Evolutionary conservation across 2,113 vertebrate species (phyloP).

Genomic region (Oncorhynchus gorbuscha): DNA sequence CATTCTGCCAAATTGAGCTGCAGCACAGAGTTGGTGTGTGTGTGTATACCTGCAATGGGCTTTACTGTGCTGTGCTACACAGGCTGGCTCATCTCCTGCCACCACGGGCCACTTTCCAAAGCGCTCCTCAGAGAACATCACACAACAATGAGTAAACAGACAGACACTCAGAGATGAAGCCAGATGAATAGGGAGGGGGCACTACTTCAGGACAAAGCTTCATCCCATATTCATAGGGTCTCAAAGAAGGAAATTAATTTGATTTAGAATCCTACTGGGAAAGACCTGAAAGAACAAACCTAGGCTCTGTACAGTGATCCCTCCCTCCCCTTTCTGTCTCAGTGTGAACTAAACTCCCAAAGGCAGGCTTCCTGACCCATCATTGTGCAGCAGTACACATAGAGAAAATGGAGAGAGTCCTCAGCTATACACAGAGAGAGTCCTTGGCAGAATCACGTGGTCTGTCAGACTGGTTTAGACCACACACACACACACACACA

Average conservation of each 20-base stretch:
- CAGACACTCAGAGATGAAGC: not conserved
- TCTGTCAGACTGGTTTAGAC: too few relatives aligned
- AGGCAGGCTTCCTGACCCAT: too few relatives aligned
- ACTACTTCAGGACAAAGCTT: not conserved
- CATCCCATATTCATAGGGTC: too few relatives aligned
- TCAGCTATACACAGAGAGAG: too few relatives aligned
- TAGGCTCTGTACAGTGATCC: too few relatives aligned
- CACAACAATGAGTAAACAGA: constrained; percentile 1
- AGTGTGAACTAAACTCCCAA: too few relatives aligned
- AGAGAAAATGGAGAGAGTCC: too few relatives aligned
- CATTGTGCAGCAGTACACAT: too few relatives aligned
- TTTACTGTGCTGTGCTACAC: not conserved
- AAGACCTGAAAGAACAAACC: not conserved
- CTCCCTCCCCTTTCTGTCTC: not conserved
- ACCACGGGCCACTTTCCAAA: constrained; percentile 20
- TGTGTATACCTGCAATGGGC: not conserved
- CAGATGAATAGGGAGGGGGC: not conserved
- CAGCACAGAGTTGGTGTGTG: not conserved
- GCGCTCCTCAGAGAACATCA: constrained; percentile 24
- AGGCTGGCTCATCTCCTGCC: constrained; percentile 26
- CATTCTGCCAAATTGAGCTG: constrained; percentile 38
- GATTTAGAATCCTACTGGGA: too few relatives aligned
- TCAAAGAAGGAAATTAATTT: too few relatives aligned
- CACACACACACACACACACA: too few relatives aligned
- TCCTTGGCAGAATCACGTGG: too few relatives aligned